Percentiles rank a stretch among this genome's conserved stretches.
Evolutionary conservation across 2,888 invertebrate genomes (phyloP).

Genomic region (Lycia hirtaria): DNA sequence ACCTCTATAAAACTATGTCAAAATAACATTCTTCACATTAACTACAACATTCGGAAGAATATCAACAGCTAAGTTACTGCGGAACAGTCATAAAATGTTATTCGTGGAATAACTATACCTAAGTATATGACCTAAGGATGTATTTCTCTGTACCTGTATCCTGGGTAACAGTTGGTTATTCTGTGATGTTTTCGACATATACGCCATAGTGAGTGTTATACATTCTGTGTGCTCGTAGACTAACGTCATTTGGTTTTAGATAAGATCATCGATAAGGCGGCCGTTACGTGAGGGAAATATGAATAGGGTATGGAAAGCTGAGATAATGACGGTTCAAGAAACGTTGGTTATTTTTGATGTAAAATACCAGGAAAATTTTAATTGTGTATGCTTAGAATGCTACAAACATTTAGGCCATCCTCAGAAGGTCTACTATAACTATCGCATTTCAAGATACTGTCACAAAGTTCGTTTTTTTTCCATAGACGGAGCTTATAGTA

Average conservation of each 20-base stretch:
- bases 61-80: neutral
- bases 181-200: constrained; percentile 6
- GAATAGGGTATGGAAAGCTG: constrained; percentile 17
- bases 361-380: neutral
- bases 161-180: constrained; percentile 2
- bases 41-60: neutral
- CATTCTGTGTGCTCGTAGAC: constrained; percentile 14
- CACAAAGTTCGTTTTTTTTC: too few relatives aligned
- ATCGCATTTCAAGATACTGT: too few relatives aligned
- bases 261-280: constrained; percentile 38
- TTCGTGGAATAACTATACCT: too few relatives aligned
- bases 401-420: too few relatives aligned
- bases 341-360: neutral
- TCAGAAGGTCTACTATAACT: too few relatives aligned
- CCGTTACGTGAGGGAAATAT: constrained; percentile 26
- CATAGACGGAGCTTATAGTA: too few relatives aligned
- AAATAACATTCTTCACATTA: neutral
- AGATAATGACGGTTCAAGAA: neutral
- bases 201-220: neutral
- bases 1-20: constrained; percentile 16
- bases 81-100: constrained; percentile 6
- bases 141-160: neutral
- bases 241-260: constrained; percentile 30
- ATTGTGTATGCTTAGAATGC: neutral
- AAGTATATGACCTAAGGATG: too few relatives aligned